Conservation (phyloP, 2,113 vertebrate genomes). For the Chloropsis cyanopogon region DNA sequence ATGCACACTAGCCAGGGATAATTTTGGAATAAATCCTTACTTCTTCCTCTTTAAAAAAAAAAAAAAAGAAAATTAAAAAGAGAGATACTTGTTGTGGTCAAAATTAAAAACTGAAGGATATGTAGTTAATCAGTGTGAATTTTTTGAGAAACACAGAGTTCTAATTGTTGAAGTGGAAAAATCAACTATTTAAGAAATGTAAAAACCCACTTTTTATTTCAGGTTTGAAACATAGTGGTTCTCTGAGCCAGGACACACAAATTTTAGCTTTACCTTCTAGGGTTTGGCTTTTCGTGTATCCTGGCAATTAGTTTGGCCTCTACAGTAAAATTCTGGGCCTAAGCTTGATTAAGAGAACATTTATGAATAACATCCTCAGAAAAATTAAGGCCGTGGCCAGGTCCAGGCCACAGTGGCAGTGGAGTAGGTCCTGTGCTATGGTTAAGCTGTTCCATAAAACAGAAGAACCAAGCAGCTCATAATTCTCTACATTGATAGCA, state of each 20-base stretch:
- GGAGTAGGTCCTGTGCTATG: neutral
- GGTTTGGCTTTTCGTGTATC: conserved; percentile 68
- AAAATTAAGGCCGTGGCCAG: conserved; percentile 60
- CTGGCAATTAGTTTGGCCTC: conserved; percentile 72
- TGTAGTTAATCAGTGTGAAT: conserved; percentile 69
- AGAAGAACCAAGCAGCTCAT: conserved; percentile 42
- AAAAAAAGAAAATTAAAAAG: neutral
- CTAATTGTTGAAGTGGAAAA: conserved; percentile 81
- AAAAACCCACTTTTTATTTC: conserved; percentile 64
- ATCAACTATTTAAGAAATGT: conserved; percentile 78
- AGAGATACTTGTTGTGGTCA: conserved; percentile 62
- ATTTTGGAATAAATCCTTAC: conserved; percentile 9
- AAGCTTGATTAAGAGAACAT: conserved; percentile 84
- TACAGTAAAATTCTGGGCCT: conserved; percentile 67
- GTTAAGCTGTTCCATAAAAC: conserved; percentile 30
- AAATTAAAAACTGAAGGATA: conserved; percentile 73
- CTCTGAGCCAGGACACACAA: conserved; percentile 81
- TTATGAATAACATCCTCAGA: conserved; percentile 85
- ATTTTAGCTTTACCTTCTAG: conserved; percentile 79
- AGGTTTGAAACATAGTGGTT: conserved; percentile 42
- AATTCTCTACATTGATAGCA: conserved; percentile 49
- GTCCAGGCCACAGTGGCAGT: neutral
- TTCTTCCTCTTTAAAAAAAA: neutral
- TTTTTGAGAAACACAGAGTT: conserved; percentile 74
- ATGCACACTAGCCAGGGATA: neutral